Conservation (phyloP, 2,113 vertebrate species). For the Crotalus viridis region DNA sequence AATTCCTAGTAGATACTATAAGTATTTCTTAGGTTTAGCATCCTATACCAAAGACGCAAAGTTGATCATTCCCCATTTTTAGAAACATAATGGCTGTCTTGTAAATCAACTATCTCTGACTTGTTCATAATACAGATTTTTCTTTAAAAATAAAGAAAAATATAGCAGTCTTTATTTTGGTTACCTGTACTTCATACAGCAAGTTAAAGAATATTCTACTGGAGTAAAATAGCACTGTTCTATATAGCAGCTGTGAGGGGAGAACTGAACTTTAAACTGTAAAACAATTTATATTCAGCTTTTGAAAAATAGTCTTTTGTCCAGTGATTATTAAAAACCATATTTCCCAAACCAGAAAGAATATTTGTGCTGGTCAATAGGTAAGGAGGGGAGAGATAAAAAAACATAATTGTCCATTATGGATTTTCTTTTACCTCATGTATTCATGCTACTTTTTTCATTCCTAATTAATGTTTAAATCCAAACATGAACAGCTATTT, state of each 20-base stretch:
- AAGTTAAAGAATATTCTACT: background rate
- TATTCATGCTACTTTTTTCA: background rate
- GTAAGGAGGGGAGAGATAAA: background rate
- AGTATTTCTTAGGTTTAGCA: background rate
- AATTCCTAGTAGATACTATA: background rate
- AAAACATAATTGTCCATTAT: background rate
- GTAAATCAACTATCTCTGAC: background rate
- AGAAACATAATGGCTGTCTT: background rate
- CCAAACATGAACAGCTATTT: slow-evolving; percentile 3
- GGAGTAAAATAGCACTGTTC: background rate
- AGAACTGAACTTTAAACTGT: background rate
- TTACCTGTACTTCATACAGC: background rate
- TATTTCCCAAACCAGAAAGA: background rate
- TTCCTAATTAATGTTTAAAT: background rate
- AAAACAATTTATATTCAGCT: background rate
- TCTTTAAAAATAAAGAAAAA: background rate
- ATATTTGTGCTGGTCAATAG: background rate
- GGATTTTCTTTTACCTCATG: background rate
- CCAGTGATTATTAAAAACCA: background rate
- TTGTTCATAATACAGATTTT: background rate
- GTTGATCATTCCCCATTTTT: background rate
- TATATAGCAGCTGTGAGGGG: background rate
- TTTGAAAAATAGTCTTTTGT: background rate
- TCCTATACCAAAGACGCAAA: background rate
- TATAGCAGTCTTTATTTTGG: background rate